phyloP scores from a whole-genome alignment of 2,888 invertebrate species.

The Bombylius major region DNA sequence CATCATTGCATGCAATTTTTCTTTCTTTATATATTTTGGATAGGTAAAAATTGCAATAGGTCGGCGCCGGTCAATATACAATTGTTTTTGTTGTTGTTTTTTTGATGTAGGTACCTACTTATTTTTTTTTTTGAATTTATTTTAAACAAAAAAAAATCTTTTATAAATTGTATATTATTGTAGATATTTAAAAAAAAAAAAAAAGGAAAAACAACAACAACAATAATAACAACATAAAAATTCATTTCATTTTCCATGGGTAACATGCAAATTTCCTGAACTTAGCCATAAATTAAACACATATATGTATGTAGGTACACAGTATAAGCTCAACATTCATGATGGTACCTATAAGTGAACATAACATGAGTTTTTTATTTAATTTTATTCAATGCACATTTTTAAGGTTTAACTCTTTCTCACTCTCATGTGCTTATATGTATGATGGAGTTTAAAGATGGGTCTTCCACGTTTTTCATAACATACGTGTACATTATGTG shows the following conservation, averaged over 20 bases:
- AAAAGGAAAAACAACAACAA: not conserved
- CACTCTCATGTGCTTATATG: too few relatives aligned
- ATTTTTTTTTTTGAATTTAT: not conserved
- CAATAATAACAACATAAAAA: not conserved
- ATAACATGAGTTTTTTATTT: conserved; percentile 6
- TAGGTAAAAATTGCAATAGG: conserved; percentile 5
- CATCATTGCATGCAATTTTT: conserved; percentile 9
- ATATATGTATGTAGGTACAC: too few relatives aligned
- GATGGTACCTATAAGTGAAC: conserved; percentile 7
- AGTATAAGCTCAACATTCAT: too few relatives aligned
- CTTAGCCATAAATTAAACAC: conserved; percentile 6
- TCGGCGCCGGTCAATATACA: conserved; percentile 6
- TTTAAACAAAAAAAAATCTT: too few relatives aligned
- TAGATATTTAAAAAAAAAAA: not conserved
- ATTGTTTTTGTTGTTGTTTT: not conserved
- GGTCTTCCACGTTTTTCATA: too few relatives aligned
- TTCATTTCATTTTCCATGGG: not conserved
- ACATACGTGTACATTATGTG: too few relatives aligned
- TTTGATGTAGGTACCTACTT: too few relatives aligned
- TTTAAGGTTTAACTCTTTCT: too few relatives aligned
- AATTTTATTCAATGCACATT: not conserved
- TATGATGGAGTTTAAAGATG: too few relatives aligned
- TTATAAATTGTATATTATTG: too few relatives aligned
- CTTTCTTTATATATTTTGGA: not conserved
- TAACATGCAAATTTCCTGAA: conserved; percentile 8